Evolutionary conservation across 1,140 invertebrate species (phyloP), one percentile per base, ranked within the genome.

Genomic region (Spodoptera litura): DNA sequence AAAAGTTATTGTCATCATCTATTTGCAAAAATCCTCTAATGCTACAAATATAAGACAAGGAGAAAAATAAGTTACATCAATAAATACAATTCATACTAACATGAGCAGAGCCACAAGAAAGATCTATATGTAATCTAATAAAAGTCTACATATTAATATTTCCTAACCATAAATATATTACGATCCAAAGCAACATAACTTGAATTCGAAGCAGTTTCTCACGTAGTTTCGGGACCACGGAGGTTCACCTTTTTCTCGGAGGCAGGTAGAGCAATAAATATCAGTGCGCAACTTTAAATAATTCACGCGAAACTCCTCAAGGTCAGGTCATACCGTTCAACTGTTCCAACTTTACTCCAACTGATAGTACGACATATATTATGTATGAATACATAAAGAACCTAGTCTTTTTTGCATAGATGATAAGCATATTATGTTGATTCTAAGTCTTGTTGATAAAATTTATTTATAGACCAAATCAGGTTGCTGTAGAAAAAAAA

Each of bases 241-340:
- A 44, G 20, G 38, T 44, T 52, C 6, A 25, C 64, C 31, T 64
- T 64, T 44, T 64, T 44, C 61, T 44, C 35, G 35, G 13, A 35
- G 61, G 61, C 38, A 68, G 64, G 49, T 31, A 13, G 11, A 51
- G 20, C 64, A 68, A 68, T 68, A 68, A 68, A 68, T 68, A 68
- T 68, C 49, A 27, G 49, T n/a, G 25, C 64, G 64, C 49, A 68
- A 68, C 66, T 70, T 53, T 70, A 53, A 53, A 53, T 52, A 52
- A 70, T 70, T 70, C 66, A 70, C 25, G 44, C 49, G 20, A 49
- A 61, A 70, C 66, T 44, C 25, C 20, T 70, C 5, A 52, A 70
- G 66, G 66, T 70, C 66, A 70, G 27, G 27, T 49, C 12, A 35
- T 66, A 49, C 4, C 49, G 20, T 70, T 70, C 5, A 53, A 70